phyloP scores from a whole-genome alignment of 2,888 invertebrate species.

The Harpagoxenus sublaevis region DNA sequence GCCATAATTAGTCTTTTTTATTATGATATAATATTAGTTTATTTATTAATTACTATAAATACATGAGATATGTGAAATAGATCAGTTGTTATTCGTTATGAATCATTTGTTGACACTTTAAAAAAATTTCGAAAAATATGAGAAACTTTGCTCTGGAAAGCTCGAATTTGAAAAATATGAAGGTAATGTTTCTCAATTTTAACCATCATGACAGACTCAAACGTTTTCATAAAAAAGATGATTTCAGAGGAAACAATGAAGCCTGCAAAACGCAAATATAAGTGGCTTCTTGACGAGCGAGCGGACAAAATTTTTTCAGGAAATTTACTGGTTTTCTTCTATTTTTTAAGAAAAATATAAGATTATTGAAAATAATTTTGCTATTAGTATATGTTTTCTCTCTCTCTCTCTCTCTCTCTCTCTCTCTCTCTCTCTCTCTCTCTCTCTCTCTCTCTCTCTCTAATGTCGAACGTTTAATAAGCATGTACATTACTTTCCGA shows the following conservation, averaged over 20 bases:
- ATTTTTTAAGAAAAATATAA: neutral
- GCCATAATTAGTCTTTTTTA: neutral
- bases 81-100: neutral
- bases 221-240: neutral
- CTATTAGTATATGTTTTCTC: neutral
- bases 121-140: neutral
- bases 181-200: neutral
- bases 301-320: neutral
- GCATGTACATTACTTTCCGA: neutral
- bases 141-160: neutral
- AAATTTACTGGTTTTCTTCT: neutral
- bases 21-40: neutral
- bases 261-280: neutral
- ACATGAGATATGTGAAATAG: neutral
- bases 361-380: neutral
- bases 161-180: neutral
- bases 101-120: neutral
- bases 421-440: neutral
- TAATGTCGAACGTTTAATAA: constrained; percentile 9
- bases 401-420: neutral
- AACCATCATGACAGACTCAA: neutral
- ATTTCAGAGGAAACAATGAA: neutral
- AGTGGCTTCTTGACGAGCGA: neutral
- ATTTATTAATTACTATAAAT: neutral
- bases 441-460: neutral